phyloP scores from a whole-genome alignment of 2,113 vertebrate genomes.

The Serinus canaria region DNA sequence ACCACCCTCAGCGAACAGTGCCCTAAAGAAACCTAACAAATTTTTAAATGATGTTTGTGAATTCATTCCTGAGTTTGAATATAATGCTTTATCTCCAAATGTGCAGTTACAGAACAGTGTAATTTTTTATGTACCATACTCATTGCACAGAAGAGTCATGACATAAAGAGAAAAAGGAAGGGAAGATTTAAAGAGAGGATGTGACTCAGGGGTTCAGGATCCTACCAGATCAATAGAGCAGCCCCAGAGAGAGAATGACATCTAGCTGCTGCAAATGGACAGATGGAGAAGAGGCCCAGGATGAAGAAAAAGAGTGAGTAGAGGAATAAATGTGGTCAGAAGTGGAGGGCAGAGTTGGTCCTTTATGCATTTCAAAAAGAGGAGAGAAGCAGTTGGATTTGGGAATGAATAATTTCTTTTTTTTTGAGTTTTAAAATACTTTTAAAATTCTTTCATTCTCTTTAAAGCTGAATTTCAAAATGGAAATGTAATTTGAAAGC shows the following conservation, averaged over 20 bases:
- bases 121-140: constrained; percentile 23
- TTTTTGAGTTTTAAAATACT: neutral
- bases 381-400: neutral
- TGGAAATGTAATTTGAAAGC: neutral
- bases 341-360: neutral
- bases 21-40: neutral
- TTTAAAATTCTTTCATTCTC: neutral
- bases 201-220: constrained; percentile 37
- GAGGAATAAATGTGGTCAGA: neutral
- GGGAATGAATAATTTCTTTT: neutral
- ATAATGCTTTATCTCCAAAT: constrained; percentile 37
- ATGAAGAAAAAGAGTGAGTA: neutral
- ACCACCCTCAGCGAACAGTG: neutral
- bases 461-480: neutral
- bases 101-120: neutral
- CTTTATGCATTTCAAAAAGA: neutral
- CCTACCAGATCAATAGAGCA: constrained; percentile 6
- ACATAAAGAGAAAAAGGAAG: constrained; percentile 22
- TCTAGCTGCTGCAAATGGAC: neutral
- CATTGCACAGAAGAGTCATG: neutral
- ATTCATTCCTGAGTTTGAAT: constrained; percentile 1
- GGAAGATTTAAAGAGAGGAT: constrained; percentile 46
- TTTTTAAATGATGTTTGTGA: constrained; percentile 34
- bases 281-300: neutral
- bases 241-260: neutral